These are phyloP conservation scores for Timema podura DNA, from an alignment of 2,888 invertebrate species.

Conservation along the genomic window DNA sequence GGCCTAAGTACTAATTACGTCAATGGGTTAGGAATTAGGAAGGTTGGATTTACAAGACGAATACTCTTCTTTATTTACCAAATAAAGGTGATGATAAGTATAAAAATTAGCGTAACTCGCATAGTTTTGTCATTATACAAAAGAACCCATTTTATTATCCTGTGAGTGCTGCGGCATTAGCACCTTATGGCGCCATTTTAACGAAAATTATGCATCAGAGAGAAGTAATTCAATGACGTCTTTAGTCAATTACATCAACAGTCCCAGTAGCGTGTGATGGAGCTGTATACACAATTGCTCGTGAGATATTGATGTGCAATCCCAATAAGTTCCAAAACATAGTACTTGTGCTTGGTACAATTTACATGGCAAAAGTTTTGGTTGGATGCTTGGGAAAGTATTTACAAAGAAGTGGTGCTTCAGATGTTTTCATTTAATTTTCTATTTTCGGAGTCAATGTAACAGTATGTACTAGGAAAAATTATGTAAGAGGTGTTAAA, in stretches of 20 bases:
- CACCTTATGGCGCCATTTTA: no score
- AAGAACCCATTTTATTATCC: no score
- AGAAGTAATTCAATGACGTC: not conserved
- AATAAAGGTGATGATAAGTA: no score
- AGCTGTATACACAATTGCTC: not conserved
- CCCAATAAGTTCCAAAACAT: not conserved
- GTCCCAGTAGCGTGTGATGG: not conserved
- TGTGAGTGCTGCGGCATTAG: no score
- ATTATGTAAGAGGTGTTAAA: constrained; percentile 5
- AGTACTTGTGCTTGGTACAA: not conserved
- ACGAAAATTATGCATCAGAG: no score
- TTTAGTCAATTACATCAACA: not conserved
- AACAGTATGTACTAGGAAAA: not conserved
- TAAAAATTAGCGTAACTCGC: no score
- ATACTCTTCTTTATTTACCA: no score
- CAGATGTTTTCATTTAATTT: not conserved
- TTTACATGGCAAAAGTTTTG: not conserved
- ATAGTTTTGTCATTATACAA: no score
- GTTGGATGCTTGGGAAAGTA: constrained; percentile 2
- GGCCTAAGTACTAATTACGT: no score
- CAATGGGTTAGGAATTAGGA: no score
- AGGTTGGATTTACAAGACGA: no score
- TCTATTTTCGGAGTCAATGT: not conserved
- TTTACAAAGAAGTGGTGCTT: not conserved
- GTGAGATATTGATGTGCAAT: not conserved